phyloP scores from a whole-genome alignment of 2,113 vertebrate genomes.

The Platysteira castanea region DNA sequence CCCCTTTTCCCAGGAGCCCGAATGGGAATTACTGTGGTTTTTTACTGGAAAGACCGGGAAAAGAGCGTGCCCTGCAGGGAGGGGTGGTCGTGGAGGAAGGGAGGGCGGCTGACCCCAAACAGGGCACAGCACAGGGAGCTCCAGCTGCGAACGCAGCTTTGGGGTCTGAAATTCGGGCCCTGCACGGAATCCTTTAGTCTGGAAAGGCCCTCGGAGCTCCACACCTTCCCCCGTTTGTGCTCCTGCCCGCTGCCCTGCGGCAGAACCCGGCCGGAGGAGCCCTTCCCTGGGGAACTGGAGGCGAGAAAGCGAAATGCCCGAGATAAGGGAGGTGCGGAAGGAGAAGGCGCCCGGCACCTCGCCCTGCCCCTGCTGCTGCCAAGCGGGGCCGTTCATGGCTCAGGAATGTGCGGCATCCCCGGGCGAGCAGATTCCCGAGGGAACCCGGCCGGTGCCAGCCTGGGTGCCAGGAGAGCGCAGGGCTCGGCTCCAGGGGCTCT shows the following conservation, averaged over 20 bases:
- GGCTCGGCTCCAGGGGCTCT: neutral
- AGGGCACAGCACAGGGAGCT: neutral
- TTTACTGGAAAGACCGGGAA: neutral
- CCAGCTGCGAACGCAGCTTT: no score
- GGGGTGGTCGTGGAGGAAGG: neutral
- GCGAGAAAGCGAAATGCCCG: constrained; percentile 43
- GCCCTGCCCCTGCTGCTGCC: neutral
- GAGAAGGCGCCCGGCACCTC: neutral
- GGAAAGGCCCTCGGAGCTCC: neutral
- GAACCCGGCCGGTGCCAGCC: neutral
- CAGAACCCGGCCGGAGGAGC: neutral
- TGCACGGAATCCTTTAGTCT: neutral
- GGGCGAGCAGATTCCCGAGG: neutral
- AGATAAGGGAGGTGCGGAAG: constrained; percentile 35
- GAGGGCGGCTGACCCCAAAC: neutral
- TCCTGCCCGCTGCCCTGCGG: neutral
- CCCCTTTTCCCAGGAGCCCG: neutral
- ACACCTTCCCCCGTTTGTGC: neutral
- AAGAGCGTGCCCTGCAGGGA: neutral
- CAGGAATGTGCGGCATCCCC: constrained; percentile 41
- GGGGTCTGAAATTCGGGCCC: neutral
- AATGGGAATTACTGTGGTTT: neutral
- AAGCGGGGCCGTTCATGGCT: neutral
- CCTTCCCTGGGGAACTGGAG: constrained; percentile 25
- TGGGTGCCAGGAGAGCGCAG: neutral